Evolutionary conservation across 2,113 vertebrate genomes (phyloP).

Genomic region (Tretioscincus oriximinensis): DNA sequence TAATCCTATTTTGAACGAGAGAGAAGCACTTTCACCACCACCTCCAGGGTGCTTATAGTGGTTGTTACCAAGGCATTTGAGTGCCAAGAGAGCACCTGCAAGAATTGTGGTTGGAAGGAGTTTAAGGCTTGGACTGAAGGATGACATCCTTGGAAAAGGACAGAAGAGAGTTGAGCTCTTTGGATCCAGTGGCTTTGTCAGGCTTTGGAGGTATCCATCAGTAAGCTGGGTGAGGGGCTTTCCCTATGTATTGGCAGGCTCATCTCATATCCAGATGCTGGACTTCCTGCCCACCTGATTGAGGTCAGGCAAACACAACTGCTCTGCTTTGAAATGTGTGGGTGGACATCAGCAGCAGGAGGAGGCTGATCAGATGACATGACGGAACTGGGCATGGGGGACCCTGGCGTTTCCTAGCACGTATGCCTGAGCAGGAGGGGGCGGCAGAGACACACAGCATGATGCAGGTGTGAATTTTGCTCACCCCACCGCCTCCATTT

Average conservation of each 20-base stretch:
- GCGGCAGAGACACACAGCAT: background rate
- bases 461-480: background rate
- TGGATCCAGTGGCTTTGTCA: background rate
- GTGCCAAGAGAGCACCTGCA: background rate
- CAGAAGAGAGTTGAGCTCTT: background rate
- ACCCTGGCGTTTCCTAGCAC: constrained; percentile 48
- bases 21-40: too few species aligned
- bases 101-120: background rate
- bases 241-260: background rate
- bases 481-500: background rate
- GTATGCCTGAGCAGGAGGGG: constrained; percentile 33
- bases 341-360: constrained; percentile 13
- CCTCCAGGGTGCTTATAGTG: background rate
- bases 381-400: constrained; percentile 33
- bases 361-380: constrained; percentile 11
- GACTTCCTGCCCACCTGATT: constrained; percentile 10
- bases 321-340: constrained; percentile 24
- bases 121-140: background rate
- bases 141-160: too few species aligned
- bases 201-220: background rate
- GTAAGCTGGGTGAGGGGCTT: background rate
- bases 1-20: background rate
- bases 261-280: background rate
- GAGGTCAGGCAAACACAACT: constrained; percentile 43
- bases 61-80: background rate